These are phyloP conservation scores for Cherax quadricarinatus DNA, from an alignment of 1,140 invertebrate genomes.

Conservation along the genomic window DNA sequence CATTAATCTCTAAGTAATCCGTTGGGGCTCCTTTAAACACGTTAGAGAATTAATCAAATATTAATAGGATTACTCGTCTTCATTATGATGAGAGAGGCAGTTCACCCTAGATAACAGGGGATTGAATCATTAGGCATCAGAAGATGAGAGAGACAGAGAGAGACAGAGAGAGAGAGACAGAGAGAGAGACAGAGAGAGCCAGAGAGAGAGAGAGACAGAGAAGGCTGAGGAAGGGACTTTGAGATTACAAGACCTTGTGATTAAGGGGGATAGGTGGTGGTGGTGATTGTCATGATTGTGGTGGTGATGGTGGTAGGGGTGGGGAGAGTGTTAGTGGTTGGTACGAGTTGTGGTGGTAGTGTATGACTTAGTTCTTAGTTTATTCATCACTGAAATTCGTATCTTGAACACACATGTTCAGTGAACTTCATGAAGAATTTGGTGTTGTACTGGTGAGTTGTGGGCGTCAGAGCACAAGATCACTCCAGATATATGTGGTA, in stretches of 20 bases:
- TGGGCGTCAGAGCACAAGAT: too few species aligned
- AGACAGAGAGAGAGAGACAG: neutral
- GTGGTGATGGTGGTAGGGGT: too few species aligned
- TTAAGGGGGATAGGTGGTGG: neutral
- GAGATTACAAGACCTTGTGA: neutral
- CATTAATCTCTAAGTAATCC: neutral
- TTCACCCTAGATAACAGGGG: neutral
- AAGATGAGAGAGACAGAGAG: neutral
- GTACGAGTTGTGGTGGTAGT: too few species aligned
- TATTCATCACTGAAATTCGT: too few species aligned
- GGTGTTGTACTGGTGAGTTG: too few species aligned
- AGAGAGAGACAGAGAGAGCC: neutral
- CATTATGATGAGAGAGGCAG: neutral
- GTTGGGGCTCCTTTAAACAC: neutral
- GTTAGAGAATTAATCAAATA: neutral
- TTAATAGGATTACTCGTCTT: constrained; percentile 1
- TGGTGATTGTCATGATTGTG: too few species aligned
- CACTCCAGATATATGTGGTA: too few species aligned
- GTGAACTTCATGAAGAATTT: too few species aligned
- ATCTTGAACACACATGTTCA: too few species aligned
- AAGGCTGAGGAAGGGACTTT: neutral
- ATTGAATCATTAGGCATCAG: neutral
- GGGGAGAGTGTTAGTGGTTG: neutral
- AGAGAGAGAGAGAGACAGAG: neutral
- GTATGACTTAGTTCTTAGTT: too few species aligned